Base-by-base conservation (phyloP, 2,888 invertebrate species). In the Danaus chrysippus region DNA sequence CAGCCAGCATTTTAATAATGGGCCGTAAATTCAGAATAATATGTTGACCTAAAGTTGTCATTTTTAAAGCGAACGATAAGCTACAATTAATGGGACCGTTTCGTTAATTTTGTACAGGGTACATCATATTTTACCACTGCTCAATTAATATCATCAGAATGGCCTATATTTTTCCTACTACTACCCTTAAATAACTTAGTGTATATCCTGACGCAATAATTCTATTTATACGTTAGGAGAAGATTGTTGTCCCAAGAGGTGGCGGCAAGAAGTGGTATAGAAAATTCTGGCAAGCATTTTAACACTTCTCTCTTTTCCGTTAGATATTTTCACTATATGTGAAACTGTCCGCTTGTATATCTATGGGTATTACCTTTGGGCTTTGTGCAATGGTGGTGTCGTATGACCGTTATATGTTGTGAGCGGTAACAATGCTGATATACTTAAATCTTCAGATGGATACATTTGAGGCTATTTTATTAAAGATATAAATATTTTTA, bases 151-250 rank as follows among this genome's bases (percentile, higher is more conserved):
- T 70, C 63, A 71, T 69, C 72, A 76, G 76, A 76, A 74, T 73
- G 72, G 71, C 64, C 67, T 77, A 74, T 66, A 70, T 76, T 71
- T 73, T 69, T 75, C 72, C 71, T 68, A 67, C 71, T 68, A 67
- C 71, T 75, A 75, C 73, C 71, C 69, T 81, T 73, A 68, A 76
- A 75, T 73, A 68, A 76, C 75, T 72, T 71, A 70, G 68, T 70
- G 68, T 72, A 70, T 67, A 70, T 65, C 73, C 73, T 71, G 70
- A 77, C 76, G 74, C 76, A 76, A 78, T 79, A 82, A 79, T 74
- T 79, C 76, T 74, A 79, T 81, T 82, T 80, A 80, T 77, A 76
- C 77, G 73, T 81, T 76, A 73, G 74, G 75, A 70, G 73, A 73
- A 78, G 74, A 79, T 74, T 75, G 71, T 70, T 72, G 73, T 73